Conservation (phyloP, 2,888 invertebrate genomes). For the Campaea margaritaria region DNA sequence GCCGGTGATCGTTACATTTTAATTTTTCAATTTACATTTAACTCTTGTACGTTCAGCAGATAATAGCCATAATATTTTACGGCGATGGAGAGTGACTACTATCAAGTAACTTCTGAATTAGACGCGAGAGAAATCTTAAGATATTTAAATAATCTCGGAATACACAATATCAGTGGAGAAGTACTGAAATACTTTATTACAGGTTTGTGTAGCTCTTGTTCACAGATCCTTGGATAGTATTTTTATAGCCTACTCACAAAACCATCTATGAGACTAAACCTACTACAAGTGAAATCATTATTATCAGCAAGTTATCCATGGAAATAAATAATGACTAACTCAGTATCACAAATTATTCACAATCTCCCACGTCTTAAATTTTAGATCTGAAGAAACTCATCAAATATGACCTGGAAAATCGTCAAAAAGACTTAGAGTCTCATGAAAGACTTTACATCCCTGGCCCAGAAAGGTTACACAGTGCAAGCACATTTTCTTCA, state of each 20-base stretch:
- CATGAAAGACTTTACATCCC: slow-evolving; percentile 49
- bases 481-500: slow-evolving; percentile 79
- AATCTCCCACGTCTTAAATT: slow-evolving; percentile 47
- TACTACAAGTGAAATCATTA: too few species aligned
- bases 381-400: slow-evolving; percentile 88
- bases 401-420: slow-evolving; percentile 84
- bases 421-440: slow-evolving; percentile 55
- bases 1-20: too few species aligned
- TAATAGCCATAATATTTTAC: neutral
- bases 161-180: slow-evolving; percentile 89
- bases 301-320: too few species aligned
- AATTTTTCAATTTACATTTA: too few species aligned
- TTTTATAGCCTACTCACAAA: too few species aligned
- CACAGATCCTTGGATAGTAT: too few species aligned
- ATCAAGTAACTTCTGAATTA: slow-evolving; percentile 75
- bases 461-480: slow-evolving; percentile 76
- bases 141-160: slow-evolving; percentile 91
- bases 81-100: slow-evolving; percentile 63
- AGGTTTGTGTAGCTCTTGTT: slow-evolving; percentile 75
- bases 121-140: slow-evolving; percentile 90
- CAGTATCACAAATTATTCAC: too few species aligned
- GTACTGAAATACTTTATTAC: slow-evolving; percentile 92
- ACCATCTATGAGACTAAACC: too few species aligned
- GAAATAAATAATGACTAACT: too few species aligned
- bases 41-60: neutral